A percentile compares a stretch with the other conserved stretches of the same genome.
Evolutionary conservation across 2,888 invertebrate genomes (phyloP).

Genomic region (Ligdia adustata): DNA sequence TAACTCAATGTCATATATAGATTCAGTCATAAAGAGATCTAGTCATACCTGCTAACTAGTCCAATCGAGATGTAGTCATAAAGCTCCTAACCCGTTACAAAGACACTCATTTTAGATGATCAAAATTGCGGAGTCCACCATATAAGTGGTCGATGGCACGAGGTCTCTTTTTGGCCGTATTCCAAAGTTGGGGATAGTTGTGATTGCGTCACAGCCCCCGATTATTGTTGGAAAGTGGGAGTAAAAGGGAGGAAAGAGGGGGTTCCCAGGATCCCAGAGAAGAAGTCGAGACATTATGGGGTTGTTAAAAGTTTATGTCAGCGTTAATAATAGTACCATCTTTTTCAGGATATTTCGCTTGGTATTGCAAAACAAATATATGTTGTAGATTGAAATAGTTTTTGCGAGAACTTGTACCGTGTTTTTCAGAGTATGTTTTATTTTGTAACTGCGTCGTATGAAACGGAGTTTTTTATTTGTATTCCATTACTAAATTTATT

Average conservation of each 20-base stretch:
- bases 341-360: constrained; percentile 16
- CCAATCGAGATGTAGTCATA: too few species aligned
- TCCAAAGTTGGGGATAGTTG: constrained; percentile 39
- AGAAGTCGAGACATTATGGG: constrained; percentile 18
- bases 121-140: constrained; percentile 4
- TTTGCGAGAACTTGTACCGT: neutral
- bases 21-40: too few species aligned
- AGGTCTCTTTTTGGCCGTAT: constrained; percentile 44
- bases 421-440: too few species aligned
- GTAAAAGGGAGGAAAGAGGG: constrained; percentile 2
- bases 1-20: too few species aligned
- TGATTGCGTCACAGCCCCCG: constrained; percentile 29
- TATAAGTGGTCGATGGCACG: neutral
- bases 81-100: too few species aligned
- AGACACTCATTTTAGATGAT: too few species aligned
- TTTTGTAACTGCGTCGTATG: too few species aligned
- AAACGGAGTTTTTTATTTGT: too few species aligned
- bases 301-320: constrained; percentile 23
- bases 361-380: neutral
- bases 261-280: constrained; percentile 9
- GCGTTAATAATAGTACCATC: constrained; percentile 21
- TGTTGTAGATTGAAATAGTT: neutral
- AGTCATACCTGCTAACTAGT: too few species aligned
- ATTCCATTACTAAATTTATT: too few species aligned
- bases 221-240: constrained; percentile 16